Conservation (phyloP, 2,113 vertebrate genomes). For the Ctenodactylus gundi region DNA sequence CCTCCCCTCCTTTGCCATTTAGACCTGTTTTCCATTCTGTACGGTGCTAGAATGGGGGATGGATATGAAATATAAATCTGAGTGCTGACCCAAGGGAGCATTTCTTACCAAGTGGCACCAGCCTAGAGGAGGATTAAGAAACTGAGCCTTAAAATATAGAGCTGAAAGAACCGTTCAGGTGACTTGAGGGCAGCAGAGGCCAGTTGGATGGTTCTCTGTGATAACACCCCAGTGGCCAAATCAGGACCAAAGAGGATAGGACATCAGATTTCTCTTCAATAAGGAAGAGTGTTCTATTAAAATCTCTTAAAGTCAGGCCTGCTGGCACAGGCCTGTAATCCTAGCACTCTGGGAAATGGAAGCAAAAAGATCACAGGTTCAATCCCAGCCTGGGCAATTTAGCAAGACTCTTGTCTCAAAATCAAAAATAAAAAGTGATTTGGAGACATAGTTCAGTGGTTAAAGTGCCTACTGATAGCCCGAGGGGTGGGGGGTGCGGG, state of each 20-base stretch:
- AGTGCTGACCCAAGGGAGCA: neutral
- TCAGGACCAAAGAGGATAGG: neutral
- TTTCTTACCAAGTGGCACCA: conserved; percentile 17
- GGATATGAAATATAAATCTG: neutral
- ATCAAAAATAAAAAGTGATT: too few relatives aligned
- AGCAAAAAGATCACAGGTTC: too few relatives aligned
- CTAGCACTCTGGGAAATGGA: too few relatives aligned
- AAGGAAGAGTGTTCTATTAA: conserved; percentile 5
- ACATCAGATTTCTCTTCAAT: neutral
- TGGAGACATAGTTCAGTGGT: too few relatives aligned
- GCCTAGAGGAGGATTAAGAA: neutral
- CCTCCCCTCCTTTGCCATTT: neutral
- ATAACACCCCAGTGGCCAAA: neutral
- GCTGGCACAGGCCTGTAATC: too few relatives aligned
- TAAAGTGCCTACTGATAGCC: too few relatives aligned
- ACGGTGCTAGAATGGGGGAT: neutral
- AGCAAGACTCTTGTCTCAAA: too few relatives aligned
- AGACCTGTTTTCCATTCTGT: neutral
- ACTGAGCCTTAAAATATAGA: neutral
- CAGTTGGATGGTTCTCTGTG: neutral
- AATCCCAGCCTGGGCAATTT: too few relatives aligned
- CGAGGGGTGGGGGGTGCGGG: too few relatives aligned
- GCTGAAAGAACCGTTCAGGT: neutral
- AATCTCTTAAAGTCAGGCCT: too few relatives aligned
- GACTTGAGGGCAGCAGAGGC: neutral